These are phyloP conservation scores for Aspidiotus rigidus DNA, from an alignment of 2,888 invertebrate genomes.

Conservation along the genomic window DNA sequence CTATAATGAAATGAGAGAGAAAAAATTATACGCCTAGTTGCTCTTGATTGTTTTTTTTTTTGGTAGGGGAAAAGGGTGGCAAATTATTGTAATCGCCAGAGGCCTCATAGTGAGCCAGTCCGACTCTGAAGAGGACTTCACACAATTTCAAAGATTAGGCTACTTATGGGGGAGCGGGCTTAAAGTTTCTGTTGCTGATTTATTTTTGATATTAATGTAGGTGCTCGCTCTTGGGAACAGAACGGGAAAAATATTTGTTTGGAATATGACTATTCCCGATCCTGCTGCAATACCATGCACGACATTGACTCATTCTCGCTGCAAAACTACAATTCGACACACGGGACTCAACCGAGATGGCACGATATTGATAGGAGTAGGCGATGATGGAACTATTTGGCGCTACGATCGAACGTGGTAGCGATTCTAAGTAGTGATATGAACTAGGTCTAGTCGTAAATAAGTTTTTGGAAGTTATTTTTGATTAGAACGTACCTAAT, in stretches of 20 bases:
- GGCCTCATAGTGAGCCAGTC: too few species aligned
- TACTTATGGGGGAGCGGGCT: background rate
- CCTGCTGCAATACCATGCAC: background rate
- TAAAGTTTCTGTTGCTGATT: background rate
- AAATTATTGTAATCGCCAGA: too few species aligned
- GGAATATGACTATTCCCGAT: background rate
- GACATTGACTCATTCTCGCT: background rate
- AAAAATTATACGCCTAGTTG: too few species aligned
- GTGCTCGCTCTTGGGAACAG: background rate
- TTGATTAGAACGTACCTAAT: too few species aligned
- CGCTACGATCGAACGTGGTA: background rate
- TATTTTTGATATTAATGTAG: background rate
- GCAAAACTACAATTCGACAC: background rate
- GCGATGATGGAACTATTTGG: conserved; percentile 1
- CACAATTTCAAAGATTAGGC: background rate
- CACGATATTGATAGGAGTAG: background rate
- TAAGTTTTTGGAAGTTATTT: too few species aligned
- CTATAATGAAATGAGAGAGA: too few species aligned
- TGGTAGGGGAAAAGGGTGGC: too few species aligned
- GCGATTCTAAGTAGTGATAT: too few species aligned
- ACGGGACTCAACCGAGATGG: background rate
- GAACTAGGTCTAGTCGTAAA: too few species aligned
- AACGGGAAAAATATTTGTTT: background rate
- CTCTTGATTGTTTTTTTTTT: too few species aligned
- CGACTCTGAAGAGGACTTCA: background rate